Evolutionary conservation across 1,140 invertebrate genomes (phyloP).

Genomic region (Oryctes rhinoceros): DNA sequence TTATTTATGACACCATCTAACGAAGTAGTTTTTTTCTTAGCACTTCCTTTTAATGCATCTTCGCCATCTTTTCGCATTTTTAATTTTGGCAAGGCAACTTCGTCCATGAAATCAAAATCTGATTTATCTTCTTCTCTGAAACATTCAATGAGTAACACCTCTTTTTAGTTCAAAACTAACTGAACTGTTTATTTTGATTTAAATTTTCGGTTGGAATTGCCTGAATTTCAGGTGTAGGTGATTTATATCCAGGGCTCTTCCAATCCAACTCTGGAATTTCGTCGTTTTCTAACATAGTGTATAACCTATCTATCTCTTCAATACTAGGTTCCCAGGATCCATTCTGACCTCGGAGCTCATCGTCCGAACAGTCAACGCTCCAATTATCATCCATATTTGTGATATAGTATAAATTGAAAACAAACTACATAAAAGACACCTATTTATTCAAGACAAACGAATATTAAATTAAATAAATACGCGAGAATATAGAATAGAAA

Average conservation of each 20-base stretch:
- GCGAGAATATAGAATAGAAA: no score
- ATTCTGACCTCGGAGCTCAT: constrained; percentile 59
- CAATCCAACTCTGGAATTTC: constrained; percentile 57
- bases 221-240: constrained; percentile 56
- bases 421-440: no score
- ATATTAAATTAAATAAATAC: no score
- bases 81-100: constrained; percentile 71
- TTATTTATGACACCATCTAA: constrained; percentile 78
- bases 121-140: constrained; percentile 67
- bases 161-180: neutral
- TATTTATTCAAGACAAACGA: no score
- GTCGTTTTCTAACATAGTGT: constrained; percentile 54
- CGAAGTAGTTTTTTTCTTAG: constrained; percentile 79
- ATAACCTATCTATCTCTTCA: constrained; percentile 57
- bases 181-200: constrained; percentile 49
- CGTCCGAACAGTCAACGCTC: constrained; percentile 66
- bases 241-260: constrained; percentile 58
- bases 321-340: constrained; percentile 56
- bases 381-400: constrained; percentile 58
- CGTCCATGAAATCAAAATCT: constrained; percentile 80
- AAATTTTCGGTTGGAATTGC: constrained; percentile 52
- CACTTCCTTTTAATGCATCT: constrained; percentile 73
- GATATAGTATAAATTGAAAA: no score
- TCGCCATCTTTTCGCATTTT: constrained; percentile 70
- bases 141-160: constrained; percentile 28